phyloP scores from a whole-genome alignment of 2,888 invertebrate genomes.

The Drosophila pegasa region DNA sequence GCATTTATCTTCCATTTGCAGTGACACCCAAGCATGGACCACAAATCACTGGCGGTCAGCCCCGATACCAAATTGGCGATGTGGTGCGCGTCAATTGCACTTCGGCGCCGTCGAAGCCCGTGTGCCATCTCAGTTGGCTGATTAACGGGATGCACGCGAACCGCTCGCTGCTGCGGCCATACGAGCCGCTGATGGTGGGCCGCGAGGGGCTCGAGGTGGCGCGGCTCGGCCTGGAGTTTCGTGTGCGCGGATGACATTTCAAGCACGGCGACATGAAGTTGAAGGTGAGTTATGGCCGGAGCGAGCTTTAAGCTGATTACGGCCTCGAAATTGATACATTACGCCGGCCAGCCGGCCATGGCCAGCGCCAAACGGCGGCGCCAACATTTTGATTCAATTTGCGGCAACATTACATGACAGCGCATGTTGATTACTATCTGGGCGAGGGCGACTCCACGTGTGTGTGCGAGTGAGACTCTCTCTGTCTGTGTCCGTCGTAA shows the following conservation, averaged over 20 bases:
- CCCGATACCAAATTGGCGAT: constrained; percentile 93
- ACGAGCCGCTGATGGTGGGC: constrained; percentile 86
- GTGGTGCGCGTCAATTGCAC: constrained; percentile 93
- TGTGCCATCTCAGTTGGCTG: constrained; percentile 93
- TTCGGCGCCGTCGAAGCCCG: constrained; percentile 92
- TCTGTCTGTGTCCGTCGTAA: constrained; percentile 52
- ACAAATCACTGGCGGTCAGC: constrained; percentile 91
- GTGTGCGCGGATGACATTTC: constrained; percentile 92
- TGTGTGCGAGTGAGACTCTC: constrained; percentile 20
- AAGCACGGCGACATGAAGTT: constrained; percentile 93
- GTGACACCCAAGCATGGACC: constrained; percentile 93
- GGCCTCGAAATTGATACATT: constrained; percentile 66
- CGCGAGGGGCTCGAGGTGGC: constrained; percentile 90
- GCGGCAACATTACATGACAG: constrained; percentile 72
- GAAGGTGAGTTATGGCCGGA: constrained; percentile 86
- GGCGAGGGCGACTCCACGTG: constrained; percentile 42
- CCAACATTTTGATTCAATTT: constrained; percentile 72
- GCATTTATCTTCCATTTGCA: constrained; percentile 84
- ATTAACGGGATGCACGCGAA: constrained; percentile 93
- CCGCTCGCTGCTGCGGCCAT: constrained; percentile 85
- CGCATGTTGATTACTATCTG: constrained; percentile 74
- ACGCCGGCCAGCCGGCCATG: constrained; percentile 32
- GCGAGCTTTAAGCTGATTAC: constrained; percentile 67
- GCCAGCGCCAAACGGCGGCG: constrained; percentile 28
- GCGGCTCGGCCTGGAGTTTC: constrained; percentile 91